These are phyloP conservation scores for Haliaeetus leucogaster DNA, from an alignment of 2,113 vertebrate species.

Conservation along the genomic window DNA sequence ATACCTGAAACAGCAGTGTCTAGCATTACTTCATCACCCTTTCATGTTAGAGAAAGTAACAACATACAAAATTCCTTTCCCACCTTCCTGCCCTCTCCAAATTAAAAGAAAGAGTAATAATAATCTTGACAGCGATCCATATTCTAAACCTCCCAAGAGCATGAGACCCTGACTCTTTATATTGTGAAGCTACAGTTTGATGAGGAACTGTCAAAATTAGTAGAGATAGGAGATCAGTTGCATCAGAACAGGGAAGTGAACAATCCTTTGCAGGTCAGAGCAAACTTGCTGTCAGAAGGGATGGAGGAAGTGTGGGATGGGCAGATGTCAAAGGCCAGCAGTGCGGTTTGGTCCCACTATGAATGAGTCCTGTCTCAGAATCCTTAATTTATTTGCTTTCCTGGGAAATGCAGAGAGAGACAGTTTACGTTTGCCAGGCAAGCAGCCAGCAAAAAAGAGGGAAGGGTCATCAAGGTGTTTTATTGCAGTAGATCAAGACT, in stretches of 20 bases:
- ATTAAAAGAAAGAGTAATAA: neutral
- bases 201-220: neutral
- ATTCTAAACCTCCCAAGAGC: neutral
- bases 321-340: neutral
- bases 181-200: neutral
- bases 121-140: neutral
- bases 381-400: neutral
- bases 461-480: neutral
- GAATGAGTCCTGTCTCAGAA: neutral
- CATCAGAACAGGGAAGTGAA: neutral
- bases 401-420: neutral
- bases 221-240: neutral
- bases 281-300: neutral
- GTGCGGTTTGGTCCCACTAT: neutral
- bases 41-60: neutral
- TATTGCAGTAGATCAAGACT: neutral
- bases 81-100: neutral
- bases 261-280: neutral
- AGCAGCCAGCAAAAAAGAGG: neutral
- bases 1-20: slow-evolving; percentile 78
- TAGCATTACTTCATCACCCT: neutral
- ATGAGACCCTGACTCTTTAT: neutral
- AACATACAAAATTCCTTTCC: neutral
- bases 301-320: neutral
- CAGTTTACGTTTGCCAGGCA: neutral